Base-by-base conservation (phyloP, 2,888 invertebrate genomes). In the Drosophila testacea region DNA sequence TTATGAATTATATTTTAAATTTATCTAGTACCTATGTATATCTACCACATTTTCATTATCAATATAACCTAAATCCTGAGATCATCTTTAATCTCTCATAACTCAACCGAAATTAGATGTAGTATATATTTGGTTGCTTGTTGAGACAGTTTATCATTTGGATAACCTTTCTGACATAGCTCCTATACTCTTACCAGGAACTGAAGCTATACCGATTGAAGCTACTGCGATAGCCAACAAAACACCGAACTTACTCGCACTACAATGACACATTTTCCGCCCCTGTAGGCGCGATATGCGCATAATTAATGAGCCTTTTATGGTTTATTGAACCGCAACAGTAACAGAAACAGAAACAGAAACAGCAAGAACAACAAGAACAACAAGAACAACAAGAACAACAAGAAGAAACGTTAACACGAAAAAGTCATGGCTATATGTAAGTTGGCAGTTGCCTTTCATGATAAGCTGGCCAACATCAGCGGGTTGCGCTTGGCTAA, bases 221-320 rank as follows among this genome's bases (percentile, higher is more conserved):
- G 54, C 60, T 39, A 59, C 57, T 54, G 54, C 78, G 79, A 73
- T 75, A 64, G 69, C 48, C 62, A 34, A 10, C 46, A 46, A 38
- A 44, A 44, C 41, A 42, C 44, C 44, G 11, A 56, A 32, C 41
- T 54, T 11, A 54, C 22, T 54, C 28, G 16, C 30, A 56, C 55
- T 44, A 44, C 55, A 56, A 57, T 88, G 83, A 83, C 83, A 83
- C 87, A 88, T 83, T 88, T 83, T 83, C 89, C 83, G 89, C 68
- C 75, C 88, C 89, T 83, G 83, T 78, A 87, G 84, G 84, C 90
- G 85, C 90, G 86, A 90, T 91, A 91, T 86, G 91, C 87, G 91
- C 91, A 91, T 91, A 91, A 91, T 91, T 91, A 91, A 91, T 91
- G 90, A 91, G 91, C 83, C 83, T 89, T 91, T 91, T 91, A 91